A percentile compares a stretch with the other conserved stretches of the same genome.
phyloP scores from a whole-genome alignment of 2,888 invertebrate genomes.

The Polietes domitor region DNA sequence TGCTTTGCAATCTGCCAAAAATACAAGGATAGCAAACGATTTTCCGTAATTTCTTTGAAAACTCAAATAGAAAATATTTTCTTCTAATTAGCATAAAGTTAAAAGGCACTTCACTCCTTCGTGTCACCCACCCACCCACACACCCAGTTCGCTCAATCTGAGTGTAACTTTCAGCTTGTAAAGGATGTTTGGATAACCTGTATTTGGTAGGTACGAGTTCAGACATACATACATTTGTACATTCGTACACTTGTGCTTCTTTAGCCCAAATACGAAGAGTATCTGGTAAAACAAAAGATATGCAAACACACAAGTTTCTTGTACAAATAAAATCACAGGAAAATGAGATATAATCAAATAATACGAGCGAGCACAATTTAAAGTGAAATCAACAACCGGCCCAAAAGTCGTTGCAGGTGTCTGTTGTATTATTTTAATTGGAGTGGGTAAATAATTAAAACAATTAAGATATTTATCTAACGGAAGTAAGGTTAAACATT shows the following conservation, averaged over 20 bases:
- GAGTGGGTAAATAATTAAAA: constrained; percentile 64
- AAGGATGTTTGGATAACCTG: constrained; percentile 17
- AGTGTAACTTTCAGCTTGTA: background rate
- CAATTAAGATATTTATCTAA: constrained; percentile 64
- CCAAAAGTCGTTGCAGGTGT: background rate
- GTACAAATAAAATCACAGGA: constrained; percentile 20
- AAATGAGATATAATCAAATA: constrained; percentile 40
- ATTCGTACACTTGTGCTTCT: background rate
- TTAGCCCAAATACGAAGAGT: background rate
- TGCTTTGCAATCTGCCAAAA: background rate
- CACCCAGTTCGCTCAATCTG: background rate
- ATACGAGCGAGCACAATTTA: constrained; percentile 26
- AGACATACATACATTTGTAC: background rate
- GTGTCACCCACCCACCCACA: background rate
- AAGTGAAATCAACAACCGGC: background rate
- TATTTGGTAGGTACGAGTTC: background rate
- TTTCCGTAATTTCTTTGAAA: constrained; percentile 24
- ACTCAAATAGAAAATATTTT: constrained; percentile 42
- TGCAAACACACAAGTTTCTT: background rate
- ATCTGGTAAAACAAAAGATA: constrained; percentile 12
- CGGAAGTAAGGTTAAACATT: constrained; percentile 41
- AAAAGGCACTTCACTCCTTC: constrained; percentile 9
- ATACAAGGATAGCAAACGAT: background rate
- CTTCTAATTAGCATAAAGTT: constrained; percentile 63
- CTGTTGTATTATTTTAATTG: constrained; percentile 51